These are phyloP conservation scores for Conopomorpha cramerella DNA, from an alignment of 1,140 invertebrate genomes.

Conservation along the genomic window DNA sequence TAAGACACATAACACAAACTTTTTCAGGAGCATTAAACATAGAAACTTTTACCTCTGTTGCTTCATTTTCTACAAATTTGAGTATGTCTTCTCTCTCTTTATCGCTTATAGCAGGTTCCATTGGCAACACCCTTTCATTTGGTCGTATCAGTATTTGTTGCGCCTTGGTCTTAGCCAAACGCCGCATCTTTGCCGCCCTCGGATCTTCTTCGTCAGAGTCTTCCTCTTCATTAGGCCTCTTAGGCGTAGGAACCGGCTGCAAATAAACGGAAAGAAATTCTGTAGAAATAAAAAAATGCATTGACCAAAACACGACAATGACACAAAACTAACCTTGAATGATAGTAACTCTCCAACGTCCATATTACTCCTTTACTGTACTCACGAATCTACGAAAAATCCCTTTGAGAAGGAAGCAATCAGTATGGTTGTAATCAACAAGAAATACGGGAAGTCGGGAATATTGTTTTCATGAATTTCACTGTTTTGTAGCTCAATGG, in stretches of 20 bases:
- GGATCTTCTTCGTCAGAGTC: conserved; percentile 63
- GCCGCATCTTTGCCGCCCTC: conserved; percentile 58
- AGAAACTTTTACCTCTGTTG: conserved; percentile 74
- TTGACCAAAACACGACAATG: conserved; percentile 4
- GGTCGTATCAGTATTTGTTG: conserved; percentile 52
- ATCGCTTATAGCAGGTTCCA: conserved; percentile 68
- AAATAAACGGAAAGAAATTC: too few species aligned
- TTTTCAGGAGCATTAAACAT: too few species aligned
- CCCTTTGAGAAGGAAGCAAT: too few species aligned
- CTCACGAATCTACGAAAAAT: too few species aligned
- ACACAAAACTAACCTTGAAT: conserved; percentile 72
- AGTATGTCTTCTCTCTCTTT: conserved; percentile 81
- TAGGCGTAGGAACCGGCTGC: conserved; percentile 79
- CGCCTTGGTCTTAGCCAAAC: conserved; percentile 57
- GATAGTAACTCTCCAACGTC: conserved; percentile 85
- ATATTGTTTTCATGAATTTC: too few species aligned
- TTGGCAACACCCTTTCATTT: conserved; percentile 23
- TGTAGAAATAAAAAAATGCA: conserved; percentile 10
- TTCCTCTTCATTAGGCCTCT: conserved; percentile 73
- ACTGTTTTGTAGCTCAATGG: too few species aligned
- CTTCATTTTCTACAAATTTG: conserved; percentile 81
- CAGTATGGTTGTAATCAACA: too few species aligned
- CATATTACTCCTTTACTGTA: conserved; percentile 64
- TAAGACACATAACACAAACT: too few species aligned
- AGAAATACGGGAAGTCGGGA: too few species aligned